Evolutionary conservation across 2,113 vertebrate genomes (phyloP).

Genomic region (Hemibates koningsi): DNA sequence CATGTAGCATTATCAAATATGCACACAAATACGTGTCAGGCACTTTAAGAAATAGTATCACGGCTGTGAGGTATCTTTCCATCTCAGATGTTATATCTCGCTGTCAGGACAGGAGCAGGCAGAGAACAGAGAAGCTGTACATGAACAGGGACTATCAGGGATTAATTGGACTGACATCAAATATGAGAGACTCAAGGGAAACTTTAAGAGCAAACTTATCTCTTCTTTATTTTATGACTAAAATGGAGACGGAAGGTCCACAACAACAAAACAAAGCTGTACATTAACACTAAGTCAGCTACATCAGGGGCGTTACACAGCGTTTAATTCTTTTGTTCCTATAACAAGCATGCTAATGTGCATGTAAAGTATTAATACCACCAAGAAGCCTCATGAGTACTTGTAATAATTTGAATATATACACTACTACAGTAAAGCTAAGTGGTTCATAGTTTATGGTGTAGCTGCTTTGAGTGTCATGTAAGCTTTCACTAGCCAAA

Average conservation of each 20-base stretch:
- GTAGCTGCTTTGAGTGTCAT: background rate
- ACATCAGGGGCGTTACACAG: background rate
- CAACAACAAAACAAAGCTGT: background rate
- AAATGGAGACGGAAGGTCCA: background rate
- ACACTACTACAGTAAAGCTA: background rate
- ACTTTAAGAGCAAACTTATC: background rate
- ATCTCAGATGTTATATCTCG: conserved; percentile 13
- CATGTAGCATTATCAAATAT: conserved; percentile 31
- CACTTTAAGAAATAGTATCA: conserved; percentile 16
- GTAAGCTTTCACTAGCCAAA: background rate
- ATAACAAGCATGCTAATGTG: background rate
- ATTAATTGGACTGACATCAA: conserved; percentile 32
- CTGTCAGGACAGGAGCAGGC: background rate
- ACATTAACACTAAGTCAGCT: background rate
- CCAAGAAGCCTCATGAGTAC: background rate
- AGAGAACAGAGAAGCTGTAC: background rate
- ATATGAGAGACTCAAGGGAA: background rate
- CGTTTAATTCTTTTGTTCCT: background rate
- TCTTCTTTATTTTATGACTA: background rate
- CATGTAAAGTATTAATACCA: background rate
- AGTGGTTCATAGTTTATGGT: background rate
- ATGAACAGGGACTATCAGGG: background rate
- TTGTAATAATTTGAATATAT: background rate
- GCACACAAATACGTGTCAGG: conserved; percentile 9
- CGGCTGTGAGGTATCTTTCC: background rate